Base-by-base conservation (phyloP, 23 tunicate species). In the Aplidium turbinatum region DNA sequence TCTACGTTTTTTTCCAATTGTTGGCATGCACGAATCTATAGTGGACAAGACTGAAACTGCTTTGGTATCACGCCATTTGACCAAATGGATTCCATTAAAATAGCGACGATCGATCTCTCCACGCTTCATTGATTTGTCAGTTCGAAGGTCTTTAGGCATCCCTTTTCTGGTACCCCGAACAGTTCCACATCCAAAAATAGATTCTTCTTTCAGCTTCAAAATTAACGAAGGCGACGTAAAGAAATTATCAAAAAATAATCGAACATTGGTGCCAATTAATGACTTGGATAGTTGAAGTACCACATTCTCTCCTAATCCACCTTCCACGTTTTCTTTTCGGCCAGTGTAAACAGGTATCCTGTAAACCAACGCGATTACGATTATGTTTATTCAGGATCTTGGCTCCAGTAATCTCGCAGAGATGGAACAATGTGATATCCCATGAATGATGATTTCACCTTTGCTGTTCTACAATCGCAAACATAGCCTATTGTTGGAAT, bases 241-340 rank as follows among this genome's bases (percentile, higher is more conserved):
- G 38, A 65, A 65, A 38, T 21, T 65, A 23, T 35, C 72, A 65
- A 35, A 65, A 65, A 65, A 65, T 2, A 65, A 36, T 65, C 72
- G 36, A 21, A 48, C 36, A 23, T 30, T n/a, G 4, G 50, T 19
- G 22, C 31, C 50, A 18, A 7, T 38, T n/a, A 38, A 28, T 6
- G 50, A 65, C 38, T 65, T 50, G 19, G 72, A 36, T 11, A 65
- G 50, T 65, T 65, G 28, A 48, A 65, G 19, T 35, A 65, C 72
- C 36, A 65, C 72, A 65, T 50, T 65, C 38, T 36, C 50, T 35
- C 50, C 36, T 16, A 65, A 28, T 7, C 72, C 48, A n/a, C n/a
- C n/a, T n/a, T n/a, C n/a, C n/a, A n/a, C n/a, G n/a, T n/a, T n/a
- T n/a, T n/a, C n/a, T n/a, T n/a, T n/a, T n/a, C n/a, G n/a, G n/a